Base-by-base conservation (phyloP, 2,888 invertebrate genomes). In the Cheilosia pagana region DNA sequence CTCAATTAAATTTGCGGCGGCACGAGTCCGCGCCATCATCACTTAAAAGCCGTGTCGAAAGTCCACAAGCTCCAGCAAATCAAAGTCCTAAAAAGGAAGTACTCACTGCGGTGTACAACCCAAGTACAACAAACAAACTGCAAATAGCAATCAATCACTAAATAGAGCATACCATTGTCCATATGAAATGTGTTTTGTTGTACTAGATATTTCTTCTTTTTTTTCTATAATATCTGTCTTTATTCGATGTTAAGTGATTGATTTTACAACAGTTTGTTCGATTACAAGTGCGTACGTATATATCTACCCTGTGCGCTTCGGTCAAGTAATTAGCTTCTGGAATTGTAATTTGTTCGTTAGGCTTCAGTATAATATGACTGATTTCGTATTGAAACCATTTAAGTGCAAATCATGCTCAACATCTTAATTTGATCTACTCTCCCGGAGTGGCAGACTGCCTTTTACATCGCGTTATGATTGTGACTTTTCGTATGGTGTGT, bases 361-460 rank as follows among this genome's bases (percentile, higher is more conserved):
- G 55, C 23, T 48, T 50, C 50, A 31, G 50, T 53, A 57, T 53
- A 57, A 50, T 50, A 50, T 50, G 23, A 67, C 50, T 72, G 82
- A 82, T 50, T 83, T 74, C 35, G 53, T 43, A 59, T 78, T 28
- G 59, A 79, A 67, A 39, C 85, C 85, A 76, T 85, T 68, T 75
- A 81, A 81, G 85, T 85, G 75, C 68, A 83, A 83, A 71, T 65
- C 79, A 71, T 85, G 85, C 81, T 81, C 75, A 71, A 85, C 85
- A 76, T 79, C 85, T 85, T 85, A 81, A 85, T 85, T 79, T 85
- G 85, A 85, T 85, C 63, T 67, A 75, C 75, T 81, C 78, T 78
- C 74, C 72, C 48, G 78, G 21, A 77, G 77, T 63, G 71, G 48
- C 41, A 21, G n/a, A 67, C 45, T 39, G 53, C 50, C 39, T 28